Evolutionary conservation across 1,140 invertebrate genomes (phyloP), one percentile per base, ranked within the genome.

Genomic region (Saxidomus purpurata): DNA sequence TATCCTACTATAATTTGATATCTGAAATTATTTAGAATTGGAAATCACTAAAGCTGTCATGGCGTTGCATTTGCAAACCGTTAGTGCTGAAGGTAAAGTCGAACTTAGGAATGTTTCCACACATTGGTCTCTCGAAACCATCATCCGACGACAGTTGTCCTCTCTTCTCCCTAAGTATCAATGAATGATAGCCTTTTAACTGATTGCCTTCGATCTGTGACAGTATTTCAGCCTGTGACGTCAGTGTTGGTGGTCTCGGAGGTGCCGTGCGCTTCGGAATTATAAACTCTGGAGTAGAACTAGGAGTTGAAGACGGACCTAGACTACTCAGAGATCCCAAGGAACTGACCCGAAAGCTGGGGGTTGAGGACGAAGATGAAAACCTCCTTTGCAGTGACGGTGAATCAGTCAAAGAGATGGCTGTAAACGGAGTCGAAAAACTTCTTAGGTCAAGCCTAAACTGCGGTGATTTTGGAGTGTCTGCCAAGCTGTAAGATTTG

Each of bases 21-120:
- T n/a, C n/a, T n/a, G n/a, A n/a, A n/a, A n/a, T n/a, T n/a, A 28
- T 63, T 28, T 71, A 71, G 28, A 71, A 71, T 38, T 71, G 8
- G 22, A 71, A 71, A 9, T 28, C 67, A n/a, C 67, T 36, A 15
- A 71, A 28, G 17, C 36, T 71, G 22, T 71, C 36, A 17, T 0
- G 15, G 1, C 31, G 1, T 15, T 1, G 67, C 34, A 0, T 38
- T 3, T 17, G 11, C 15, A n/a, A 13, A 17, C 28, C 15, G 13
- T 4, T 4, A 4, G 67, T 6, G 15, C 17, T 25, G 22, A 36
- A 28, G 19, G 17, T 28, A 34, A 71, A 38, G 22, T 71, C 67
- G 15, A 71, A 6, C 2, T 11, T 71, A 13, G 67, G 2, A 28
- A 71, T 40, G 36, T 19, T 34, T 3, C 67, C n/a, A n/a, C 67